A percentile compares a stretch with the other conserved stretches of the same genome.
Conservation (phyloP, 30 jellyfish, hydroid and myxozoan species). For the Phacellophora camtschatica region DNA sequence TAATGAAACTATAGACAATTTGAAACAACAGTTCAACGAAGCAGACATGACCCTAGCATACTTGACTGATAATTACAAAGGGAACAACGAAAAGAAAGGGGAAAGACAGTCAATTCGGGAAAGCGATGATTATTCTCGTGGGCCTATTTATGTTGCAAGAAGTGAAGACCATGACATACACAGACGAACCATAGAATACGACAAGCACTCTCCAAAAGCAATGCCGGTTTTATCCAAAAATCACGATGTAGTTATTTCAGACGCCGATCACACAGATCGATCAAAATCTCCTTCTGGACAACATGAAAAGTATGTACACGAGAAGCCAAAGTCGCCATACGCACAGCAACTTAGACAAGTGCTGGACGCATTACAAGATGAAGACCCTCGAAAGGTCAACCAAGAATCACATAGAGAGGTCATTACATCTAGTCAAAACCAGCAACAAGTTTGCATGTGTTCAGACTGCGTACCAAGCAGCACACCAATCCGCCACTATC, state of each 20-base stretch:
- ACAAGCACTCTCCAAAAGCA: slow-evolving; percentile 33
- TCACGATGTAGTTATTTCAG: slow-evolving; percentile 8
- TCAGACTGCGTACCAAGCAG: slow-evolving; percentile 68
- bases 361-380: slow-evolving; percentile 91
- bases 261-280: slow-evolving; percentile 18
- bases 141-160: slow-evolving; percentile 16
- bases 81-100: slow-evolving; percentile 21
- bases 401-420: slow-evolving; percentile 38
- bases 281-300: slow-evolving; percentile 35
- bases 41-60: slow-evolving; percentile 73
- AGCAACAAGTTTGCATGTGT: slow-evolving; percentile 57
- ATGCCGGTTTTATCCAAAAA: not conserved
- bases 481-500: slow-evolving; percentile 46
- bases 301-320: slow-evolving; percentile 27
- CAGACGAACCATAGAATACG: slow-evolving; percentile 14
- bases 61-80: slow-evolving; percentile 47
- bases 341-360: slow-evolving; percentile 96
- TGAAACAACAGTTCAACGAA: slow-evolving; percentile 84
- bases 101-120: slow-evolving; percentile 22
- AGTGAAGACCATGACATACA: slow-evolving; percentile 48
- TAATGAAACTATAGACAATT: slow-evolving; percentile 82
- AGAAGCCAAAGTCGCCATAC: slow-evolving; percentile 84
- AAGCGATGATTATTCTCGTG: slow-evolving; percentile 18
- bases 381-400: slow-evolving; percentile 68
- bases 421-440: not conserved